Conservation (phyloP, 2,888 invertebrate genomes). For the Mylabris sibirica region DNA sequence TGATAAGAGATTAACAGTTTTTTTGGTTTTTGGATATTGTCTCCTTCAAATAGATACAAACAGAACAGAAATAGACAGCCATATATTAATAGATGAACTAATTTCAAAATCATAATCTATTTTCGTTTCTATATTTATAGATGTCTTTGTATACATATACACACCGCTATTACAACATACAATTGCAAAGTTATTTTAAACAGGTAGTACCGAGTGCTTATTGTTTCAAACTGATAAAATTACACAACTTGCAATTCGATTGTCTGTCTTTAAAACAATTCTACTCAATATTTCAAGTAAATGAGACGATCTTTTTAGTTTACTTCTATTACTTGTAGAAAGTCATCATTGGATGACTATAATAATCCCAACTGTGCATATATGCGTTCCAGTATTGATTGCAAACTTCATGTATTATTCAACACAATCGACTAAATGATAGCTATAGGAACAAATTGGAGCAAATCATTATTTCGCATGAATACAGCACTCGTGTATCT, state of each 20-base stretch:
- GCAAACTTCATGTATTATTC: background rate
- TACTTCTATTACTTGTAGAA: background rate
- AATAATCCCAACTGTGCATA: background rate
- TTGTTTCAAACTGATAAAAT: no score
- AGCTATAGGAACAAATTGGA: constrained; percentile 5
- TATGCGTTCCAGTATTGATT: background rate
- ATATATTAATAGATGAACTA: constrained; percentile 11
- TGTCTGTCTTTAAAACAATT: background rate
- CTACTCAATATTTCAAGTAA: background rate
- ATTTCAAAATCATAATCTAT: constrained; percentile 10
- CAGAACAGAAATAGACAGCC: background rate
- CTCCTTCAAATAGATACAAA: constrained; percentile 2
- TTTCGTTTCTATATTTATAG: background rate
- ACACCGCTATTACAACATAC: background rate
- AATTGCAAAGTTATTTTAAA: background rate
- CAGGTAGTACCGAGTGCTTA: background rate
- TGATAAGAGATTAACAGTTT: no score
- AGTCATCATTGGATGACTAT: background rate
- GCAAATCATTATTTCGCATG: background rate
- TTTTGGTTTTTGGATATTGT: no score
- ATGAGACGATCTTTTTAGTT: background rate
- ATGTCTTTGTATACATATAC: background rate
- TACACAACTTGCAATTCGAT: background rate
- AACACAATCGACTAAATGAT: background rate
- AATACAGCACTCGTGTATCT: background rate